Evolutionary conservation across 2,888 invertebrate species (phyloP), one percentile per base, ranked within the genome.

Genomic region (Cordylochernes scorpioides): DNA sequence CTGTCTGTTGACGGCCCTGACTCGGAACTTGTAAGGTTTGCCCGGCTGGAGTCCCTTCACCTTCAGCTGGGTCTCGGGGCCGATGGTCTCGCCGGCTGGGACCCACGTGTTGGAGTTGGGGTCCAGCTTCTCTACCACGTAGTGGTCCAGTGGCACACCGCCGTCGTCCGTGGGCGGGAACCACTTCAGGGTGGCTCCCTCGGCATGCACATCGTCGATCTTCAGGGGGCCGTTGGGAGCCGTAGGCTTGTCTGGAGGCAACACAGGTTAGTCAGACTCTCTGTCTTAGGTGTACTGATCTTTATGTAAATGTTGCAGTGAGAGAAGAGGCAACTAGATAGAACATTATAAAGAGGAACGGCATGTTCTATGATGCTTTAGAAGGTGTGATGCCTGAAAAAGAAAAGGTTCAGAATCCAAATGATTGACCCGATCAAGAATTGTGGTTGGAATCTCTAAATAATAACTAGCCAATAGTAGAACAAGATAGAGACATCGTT

Each of bases 101-200:
- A 84, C 75, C 84, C 84, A 84, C 39, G 80, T 60, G 1, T 84
- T 84, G n/a, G 74, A 71, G 44, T 80, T 78, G 0, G 71, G 70
- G 53, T 88, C 88, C 75, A 86, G 82, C 13, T 86, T 69, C 52
- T 99, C 97, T 17, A 99, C 74, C 1, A 88, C 66, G 53, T 97
- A 99, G 50, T 71, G 72, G 40, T 77, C 80, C 17, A 94, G 64
- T 0, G 88, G 88, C 44, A 74, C 72, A 12, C 91, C 91, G 19
- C 91, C 91, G 47, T 91, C 88, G 52, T 91, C 88, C 51, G 84
- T 84, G 3, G 91, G 91, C 28, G 78, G 71, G 35, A 86, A 72
- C 91, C 91, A 94, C 57, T 80, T 72, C 12, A 94, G 62, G 48
- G 80, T 78, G 53, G 82, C 82, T 29, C 80, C 72, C 50, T 88